Percentiles rank a stretch among this genome's conserved stretches.
phyloP scores from a whole-genome alignment of 2,113 vertebrate genomes.

The Callionymus lyra region DNA sequence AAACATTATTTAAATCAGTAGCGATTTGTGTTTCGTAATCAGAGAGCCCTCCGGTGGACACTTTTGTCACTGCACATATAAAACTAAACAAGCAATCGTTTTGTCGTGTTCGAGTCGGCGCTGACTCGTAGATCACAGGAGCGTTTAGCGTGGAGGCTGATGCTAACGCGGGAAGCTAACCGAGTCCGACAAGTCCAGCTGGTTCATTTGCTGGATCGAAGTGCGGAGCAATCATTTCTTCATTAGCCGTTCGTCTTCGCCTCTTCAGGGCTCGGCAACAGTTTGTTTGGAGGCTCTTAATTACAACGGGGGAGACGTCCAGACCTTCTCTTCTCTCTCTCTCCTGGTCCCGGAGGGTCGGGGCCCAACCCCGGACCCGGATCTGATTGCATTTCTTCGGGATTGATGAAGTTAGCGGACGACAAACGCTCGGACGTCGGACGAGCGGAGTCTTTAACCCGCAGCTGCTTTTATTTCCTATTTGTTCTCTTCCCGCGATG shows the following conservation, averaged over 20 bases:
- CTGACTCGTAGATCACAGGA: no score
- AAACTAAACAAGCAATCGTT: no score
- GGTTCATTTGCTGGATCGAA: no score
- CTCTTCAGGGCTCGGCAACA: slow-evolving; percentile 63
- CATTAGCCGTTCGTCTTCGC: slow-evolving; percentile 71
- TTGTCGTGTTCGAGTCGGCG: no score
- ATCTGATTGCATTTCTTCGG: slow-evolving; percentile 65
- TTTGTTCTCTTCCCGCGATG: slow-evolving; percentile 52
- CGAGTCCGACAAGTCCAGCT: no score
- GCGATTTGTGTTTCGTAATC: no score
- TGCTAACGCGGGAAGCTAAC: no score
- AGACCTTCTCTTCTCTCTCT: slow-evolving; percentile 57
- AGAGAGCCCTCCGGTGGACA: no score
- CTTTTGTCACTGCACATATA: no score
- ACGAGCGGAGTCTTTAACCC: slow-evolving; percentile 43
- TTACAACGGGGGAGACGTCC: slow-evolving; percentile 67
- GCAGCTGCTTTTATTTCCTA: slow-evolving; percentile 56
- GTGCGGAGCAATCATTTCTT: slow-evolving; percentile 69
- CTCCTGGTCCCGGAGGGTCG: slow-evolving; percentile 62
- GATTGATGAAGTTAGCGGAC: slow-evolving; percentile 67
- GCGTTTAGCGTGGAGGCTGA: no score
- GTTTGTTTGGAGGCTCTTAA: slow-evolving; percentile 76
- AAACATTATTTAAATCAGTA: no score
- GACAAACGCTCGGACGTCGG: slow-evolving; percentile 52
- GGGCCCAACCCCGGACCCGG: slow-evolving; percentile 47